Percentiles rank a stretch among this genome's conserved stretches.
phyloP scores from a whole-genome alignment of 2,797 vertebrate genomes.

The Aselliscus stoliczkanus region DNA sequence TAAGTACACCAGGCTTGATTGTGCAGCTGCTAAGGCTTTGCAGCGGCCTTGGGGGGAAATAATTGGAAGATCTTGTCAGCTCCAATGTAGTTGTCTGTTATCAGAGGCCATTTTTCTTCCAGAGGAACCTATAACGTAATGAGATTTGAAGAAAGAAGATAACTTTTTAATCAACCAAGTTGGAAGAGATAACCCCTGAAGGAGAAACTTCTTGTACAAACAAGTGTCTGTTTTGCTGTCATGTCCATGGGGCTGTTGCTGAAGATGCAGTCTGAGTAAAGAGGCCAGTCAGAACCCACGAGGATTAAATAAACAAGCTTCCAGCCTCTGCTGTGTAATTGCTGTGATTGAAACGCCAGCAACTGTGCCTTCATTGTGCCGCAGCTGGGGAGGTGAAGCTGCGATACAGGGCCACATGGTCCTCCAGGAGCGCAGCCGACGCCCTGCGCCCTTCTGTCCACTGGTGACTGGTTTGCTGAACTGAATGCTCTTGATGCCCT shows the following conservation, averaged over 20 bases:
- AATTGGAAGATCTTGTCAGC: neutral
- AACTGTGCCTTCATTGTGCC: neutral
- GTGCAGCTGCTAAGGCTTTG: neutral
- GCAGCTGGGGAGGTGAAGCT: neutral
- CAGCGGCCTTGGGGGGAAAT: neutral
- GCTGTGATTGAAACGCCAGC: neutral
- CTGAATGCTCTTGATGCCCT: neutral
- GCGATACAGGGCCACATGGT: accelerated
- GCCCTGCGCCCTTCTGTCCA: too few relatives aligned
- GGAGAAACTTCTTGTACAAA: neutral
- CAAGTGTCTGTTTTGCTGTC: neutral
- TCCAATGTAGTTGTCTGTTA: accelerated
- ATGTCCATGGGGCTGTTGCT: neutral
- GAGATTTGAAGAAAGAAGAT: neutral
- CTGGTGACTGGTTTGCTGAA: neutral
- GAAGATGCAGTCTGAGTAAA: neutral
- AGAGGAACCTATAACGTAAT: neutral
- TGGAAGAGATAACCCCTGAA: neutral
- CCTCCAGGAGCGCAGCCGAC: neutral
- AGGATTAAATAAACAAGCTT: neutral
- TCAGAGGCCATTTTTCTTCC: neutral
- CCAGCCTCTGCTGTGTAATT: neutral
- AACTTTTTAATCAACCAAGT: neutral
- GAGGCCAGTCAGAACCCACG: neutral
- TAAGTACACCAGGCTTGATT: neutral